Evolutionary conservation across 1,140 invertebrate species (phyloP), one percentile per base, ranked within the genome.

Genomic region (Apis cerana): DNA sequence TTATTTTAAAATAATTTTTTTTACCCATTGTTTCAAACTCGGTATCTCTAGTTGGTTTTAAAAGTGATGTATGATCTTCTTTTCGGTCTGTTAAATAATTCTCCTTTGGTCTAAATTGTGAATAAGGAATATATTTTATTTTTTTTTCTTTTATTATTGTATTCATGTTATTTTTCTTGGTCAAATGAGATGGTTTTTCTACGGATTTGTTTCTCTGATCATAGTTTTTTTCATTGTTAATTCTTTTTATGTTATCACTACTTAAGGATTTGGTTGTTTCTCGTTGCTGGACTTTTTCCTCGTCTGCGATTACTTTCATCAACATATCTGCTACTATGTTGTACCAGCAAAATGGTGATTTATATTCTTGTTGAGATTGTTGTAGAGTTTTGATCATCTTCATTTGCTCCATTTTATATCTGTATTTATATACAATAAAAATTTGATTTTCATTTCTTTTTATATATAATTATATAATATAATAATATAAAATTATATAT

Each of bases 261-360:
- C 72, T 82, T 23, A 82, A 15, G 9, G 80, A 82, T 76, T 50
- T 68, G 19, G 2, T 19, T 11, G 23, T 21, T 19, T 76, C 64
- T 1, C 11, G 56, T n/a, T 43, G 19, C 19, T 59, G 17, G 8
- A 1, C 12, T 80, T 33, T 75, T 23, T 68, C 71, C 33, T 89
- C 82, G 13, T 89, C 83, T 1, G 58, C 52, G 19, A 91, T 89
- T n/a, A 80, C 88, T 59, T 90, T 85, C 15, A 67, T 56, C 23
- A 92, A 69, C 91, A 92, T 92, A 17, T 85, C 82, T 69, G 88
- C 81, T 19, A 91, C 75, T 69, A 91, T 78, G 15, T 86, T 75
- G 65, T 90, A 90, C 90, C 91, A 91, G n/a, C 80, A 27, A 13
- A 88, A 58, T 61, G 84, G 67, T 10, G 90, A 90, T 68, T 85